phyloP scores from a whole-genome alignment of 2,797 vertebrate species.

The Amblyopsis hoosieri region DNA sequence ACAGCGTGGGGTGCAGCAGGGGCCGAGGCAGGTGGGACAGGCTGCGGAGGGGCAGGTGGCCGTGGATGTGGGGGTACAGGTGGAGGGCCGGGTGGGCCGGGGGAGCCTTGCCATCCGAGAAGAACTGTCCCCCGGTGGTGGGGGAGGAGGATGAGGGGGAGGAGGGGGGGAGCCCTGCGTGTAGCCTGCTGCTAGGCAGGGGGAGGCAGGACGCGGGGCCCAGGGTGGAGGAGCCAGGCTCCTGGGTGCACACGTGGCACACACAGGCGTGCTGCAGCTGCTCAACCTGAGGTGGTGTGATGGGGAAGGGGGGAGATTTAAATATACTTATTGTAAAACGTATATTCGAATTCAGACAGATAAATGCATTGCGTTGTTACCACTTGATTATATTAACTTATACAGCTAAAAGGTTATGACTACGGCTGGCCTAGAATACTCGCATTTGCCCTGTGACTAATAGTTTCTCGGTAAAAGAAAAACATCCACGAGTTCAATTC shows the following conservation, averaged over 20 bases:
- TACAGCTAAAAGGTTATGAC: too few relatives aligned
- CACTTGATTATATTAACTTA: too few relatives aligned
- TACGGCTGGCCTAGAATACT: too few relatives aligned
- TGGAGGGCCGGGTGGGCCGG: conserved; percentile 90
- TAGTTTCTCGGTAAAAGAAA: too few relatives aligned
- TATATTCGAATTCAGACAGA: too few relatives aligned
- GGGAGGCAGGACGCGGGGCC: conserved; percentile 69
- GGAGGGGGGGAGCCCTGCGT: conserved; percentile 35
- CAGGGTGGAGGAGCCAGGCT: conserved; percentile 78
- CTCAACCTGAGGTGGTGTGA: conserved; percentile 76
- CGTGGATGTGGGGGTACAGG: conserved; percentile 97
- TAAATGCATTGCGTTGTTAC: too few relatives aligned
- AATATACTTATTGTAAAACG: not conserved
- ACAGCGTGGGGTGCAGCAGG: conserved; percentile 91
- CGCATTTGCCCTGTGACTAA: too few relatives aligned
- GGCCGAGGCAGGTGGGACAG: conserved; percentile 90
- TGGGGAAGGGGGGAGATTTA: not conserved
- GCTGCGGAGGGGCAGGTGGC: conserved; percentile 94
- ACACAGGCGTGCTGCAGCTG: conserved; percentile 89
- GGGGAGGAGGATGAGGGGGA: not conserved
- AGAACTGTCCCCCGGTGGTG: conserved; percentile 86
- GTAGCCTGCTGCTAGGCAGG: conserved; percentile 80
- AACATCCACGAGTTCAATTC: too few relatives aligned
- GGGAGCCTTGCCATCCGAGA: conserved; percentile 86
- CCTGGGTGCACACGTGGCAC: conserved; percentile 96